phyloP scores from a whole-genome alignment of 2,797 vertebrate genomes.

The Natrix natrix region DNA sequence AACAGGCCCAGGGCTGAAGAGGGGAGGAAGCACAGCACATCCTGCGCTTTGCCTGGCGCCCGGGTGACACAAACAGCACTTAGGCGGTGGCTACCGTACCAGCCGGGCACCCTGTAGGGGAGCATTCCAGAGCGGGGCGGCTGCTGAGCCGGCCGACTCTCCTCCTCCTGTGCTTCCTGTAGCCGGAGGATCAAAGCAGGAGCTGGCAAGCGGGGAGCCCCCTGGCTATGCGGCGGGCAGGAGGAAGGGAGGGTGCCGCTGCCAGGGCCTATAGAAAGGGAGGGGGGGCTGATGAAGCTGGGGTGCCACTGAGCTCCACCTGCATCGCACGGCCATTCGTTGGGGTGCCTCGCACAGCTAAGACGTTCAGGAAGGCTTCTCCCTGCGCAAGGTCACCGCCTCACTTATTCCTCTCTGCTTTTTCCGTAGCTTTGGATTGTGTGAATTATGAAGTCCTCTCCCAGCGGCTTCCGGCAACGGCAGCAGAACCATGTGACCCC shows the following conservation, averaged over 20 bases:
- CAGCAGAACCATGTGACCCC: constrained; percentile 75
- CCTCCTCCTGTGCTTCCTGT: neutral
- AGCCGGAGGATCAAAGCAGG: neutral
- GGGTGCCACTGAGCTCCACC: neutral
- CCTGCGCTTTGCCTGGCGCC: neutral
- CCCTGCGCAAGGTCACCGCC: neutral
- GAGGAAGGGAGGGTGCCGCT: neutral
- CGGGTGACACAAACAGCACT: neutral
- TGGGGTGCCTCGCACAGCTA: too few species aligned
- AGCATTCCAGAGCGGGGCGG: neutral
- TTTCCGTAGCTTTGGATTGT: constrained; percentile 33
- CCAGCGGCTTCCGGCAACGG: constrained; percentile 77
- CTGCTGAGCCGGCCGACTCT: neutral
- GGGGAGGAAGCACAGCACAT: neutral
- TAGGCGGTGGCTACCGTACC: neutral
- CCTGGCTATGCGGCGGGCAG: neutral
- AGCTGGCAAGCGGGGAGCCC: neutral
- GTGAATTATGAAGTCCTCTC: constrained; percentile 85
- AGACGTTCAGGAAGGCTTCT: neutral
- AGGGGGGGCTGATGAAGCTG: neutral
- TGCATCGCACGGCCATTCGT: neutral
- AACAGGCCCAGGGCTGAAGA: neutral
- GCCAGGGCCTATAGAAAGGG: neutral
- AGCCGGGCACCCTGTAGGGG: neutral
- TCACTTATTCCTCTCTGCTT: neutral